A percentile compares a stretch with the other conserved stretches of the same genome.
These are phyloP conservation scores for Crocuta crocuta DNA, from an alignment of 2,113 vertebrate species.

Conservation along the genomic window DNA sequence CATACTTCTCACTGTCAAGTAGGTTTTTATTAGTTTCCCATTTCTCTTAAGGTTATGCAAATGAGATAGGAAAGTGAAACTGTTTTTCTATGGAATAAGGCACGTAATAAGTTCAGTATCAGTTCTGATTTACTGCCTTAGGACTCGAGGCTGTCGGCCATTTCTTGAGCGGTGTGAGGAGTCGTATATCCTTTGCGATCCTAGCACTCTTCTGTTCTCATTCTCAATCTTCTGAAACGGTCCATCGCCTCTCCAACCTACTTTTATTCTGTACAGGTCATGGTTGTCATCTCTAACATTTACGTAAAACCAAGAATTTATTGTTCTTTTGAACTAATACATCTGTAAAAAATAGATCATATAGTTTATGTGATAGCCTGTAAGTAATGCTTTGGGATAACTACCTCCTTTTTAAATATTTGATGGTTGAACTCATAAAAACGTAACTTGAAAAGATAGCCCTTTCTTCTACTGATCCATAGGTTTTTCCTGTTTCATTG, in stretches of 20 bases:
- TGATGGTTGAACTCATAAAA: slow-evolving; percentile 40
- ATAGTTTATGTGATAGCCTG: not conserved
- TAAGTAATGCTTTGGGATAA: slow-evolving; percentile 4
- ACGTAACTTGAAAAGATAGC: not conserved
- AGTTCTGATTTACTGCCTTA: not conserved
- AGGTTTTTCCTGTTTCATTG: not conserved
- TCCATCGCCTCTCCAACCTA: not conserved
- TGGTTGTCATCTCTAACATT: not conserved
- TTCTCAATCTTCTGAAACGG: not conserved
- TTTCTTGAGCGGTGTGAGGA: not conserved
- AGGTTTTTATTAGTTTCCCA: not conserved
- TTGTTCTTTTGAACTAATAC: not conserved
- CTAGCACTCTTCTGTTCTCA: not conserved
- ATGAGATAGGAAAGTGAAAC: not conserved
- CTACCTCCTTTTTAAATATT: not conserved
- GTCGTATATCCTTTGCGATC: not conserved
- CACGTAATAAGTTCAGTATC: not conserved
- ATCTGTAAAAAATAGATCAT: not conserved
- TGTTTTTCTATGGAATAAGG: not conserved
- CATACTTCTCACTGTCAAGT: not conserved
- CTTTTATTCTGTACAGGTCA: not conserved
- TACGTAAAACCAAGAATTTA: slow-evolving; percentile 24
- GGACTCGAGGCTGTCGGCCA: not conserved
- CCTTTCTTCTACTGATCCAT: not conserved
- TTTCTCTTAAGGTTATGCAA: not conserved